Evolutionary conservation across 2,113 vertebrate genomes (phyloP).

Genomic region (Sciurus niger): DNA sequence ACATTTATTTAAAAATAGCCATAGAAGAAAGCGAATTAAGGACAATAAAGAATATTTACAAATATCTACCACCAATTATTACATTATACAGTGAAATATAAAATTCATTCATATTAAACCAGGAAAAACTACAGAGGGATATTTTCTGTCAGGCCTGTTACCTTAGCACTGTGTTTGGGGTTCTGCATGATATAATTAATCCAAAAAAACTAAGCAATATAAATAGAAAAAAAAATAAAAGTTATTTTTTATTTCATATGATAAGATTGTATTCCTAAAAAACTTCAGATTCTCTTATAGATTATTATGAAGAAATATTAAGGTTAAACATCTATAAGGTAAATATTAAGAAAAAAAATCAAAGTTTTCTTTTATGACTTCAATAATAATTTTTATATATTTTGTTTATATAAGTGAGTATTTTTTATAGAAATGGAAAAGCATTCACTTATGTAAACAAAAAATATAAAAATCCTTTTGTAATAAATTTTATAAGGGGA

Average conservation of each 20-base stretch:
- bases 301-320: not conserved
- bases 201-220: conserved; percentile 6
- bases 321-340: not conserved
- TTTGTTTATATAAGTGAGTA: too few species aligned
- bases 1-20: not conserved
- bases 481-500: conserved; percentile 35
- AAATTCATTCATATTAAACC: conserved; percentile 39
- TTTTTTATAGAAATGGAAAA: not conserved
- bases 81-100: not conserved
- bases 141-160: not conserved
- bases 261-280: conserved; percentile 34
- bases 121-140: not conserved
- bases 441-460: not conserved
- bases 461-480: conserved; percentile 11
- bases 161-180: not conserved
- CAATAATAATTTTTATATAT: not conserved
- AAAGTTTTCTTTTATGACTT: conserved; percentile 6
- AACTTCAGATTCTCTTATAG: not conserved
- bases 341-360: conserved; percentile 20
- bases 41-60: not conserved
- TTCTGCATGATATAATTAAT: conserved; percentile 37
- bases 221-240: conserved; percentile 29
- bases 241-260: conserved; percentile 21
- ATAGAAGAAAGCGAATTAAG: not conserved
- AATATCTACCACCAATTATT: not conserved